phyloP scores from a whole-genome alignment of 2,113 vertebrate species.

The Ia io region DNA sequence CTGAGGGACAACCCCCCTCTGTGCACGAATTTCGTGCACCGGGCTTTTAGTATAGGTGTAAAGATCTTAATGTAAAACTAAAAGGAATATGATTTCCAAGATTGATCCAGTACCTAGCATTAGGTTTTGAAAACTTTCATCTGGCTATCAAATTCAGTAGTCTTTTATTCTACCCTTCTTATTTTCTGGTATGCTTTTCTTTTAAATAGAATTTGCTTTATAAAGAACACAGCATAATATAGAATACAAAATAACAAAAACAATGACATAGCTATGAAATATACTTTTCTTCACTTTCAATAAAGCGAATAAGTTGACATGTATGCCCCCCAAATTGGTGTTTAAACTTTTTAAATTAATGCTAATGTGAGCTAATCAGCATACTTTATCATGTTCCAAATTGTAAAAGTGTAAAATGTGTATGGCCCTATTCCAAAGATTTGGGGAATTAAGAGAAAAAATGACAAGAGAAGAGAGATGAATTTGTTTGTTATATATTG shows the following conservation, averaged over 20 bases:
- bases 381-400: background rate
- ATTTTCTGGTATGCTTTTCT: conserved; percentile 28
- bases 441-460: background rate
- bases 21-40: no score
- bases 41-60: background rate
- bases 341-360: conserved; percentile 11
- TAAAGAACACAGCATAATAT: background rate
- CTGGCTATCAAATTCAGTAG: background rate
- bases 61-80: conserved; percentile 33
- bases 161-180: background rate
- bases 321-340: background rate
- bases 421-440: background rate
- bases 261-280: background rate
- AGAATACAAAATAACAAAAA: background rate
- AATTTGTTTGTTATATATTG: background rate
- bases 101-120: conserved; percentile 21
- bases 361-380: background rate
- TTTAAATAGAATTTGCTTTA: background rate
- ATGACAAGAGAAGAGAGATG: background rate
- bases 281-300: background rate
- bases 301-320: background rate
- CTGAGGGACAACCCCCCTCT: no score
- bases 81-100: background rate
- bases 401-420: background rate
- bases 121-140: background rate